These are phyloP conservation scores for Pterocles burchelli DNA, from an alignment of 2,113 vertebrate genomes.

Conservation along the genomic window DNA sequence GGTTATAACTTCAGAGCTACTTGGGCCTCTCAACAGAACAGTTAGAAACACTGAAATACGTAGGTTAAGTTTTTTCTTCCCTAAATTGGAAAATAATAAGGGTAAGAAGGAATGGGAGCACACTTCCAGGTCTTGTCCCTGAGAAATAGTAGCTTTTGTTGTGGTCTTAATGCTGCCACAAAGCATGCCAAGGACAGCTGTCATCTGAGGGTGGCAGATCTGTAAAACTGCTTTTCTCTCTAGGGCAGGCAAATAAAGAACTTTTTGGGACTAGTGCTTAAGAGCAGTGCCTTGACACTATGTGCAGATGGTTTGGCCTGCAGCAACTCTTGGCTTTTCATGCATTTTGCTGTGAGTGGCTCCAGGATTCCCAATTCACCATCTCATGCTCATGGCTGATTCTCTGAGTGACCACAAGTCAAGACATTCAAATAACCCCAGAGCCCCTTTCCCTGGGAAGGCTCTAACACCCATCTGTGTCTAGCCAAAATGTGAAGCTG, in stretches of 20 bases:
- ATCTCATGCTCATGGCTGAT: fast-evolving
- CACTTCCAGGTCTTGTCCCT: not conserved
- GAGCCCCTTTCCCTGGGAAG: not conserved
- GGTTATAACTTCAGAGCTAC: not conserved
- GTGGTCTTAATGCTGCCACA: not conserved
- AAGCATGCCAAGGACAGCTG: not conserved
- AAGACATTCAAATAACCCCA: not conserved
- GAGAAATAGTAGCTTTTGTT: not conserved
- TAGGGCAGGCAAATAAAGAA: not conserved
- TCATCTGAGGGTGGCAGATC: not conserved
- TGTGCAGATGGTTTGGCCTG: not conserved
- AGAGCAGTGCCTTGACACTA: not conserved
- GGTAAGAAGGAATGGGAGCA: not conserved
- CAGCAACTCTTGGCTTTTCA: not conserved
- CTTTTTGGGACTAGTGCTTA: not conserved
- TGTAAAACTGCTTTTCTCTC: not conserved
- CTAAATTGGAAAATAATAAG: not conserved
- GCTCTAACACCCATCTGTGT: not conserved
- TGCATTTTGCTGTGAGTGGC: not conserved
- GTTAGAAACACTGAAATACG: not conserved
- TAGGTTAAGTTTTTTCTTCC: not conserved
- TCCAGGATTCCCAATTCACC: not conserved
- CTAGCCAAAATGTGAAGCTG: not conserved
- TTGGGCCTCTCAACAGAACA: not conserved
- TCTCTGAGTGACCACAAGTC: not conserved